Evolutionary conservation across 1,140 invertebrate genomes (phyloP), one percentile per base, ranked within the genome.

Genomic region (Acromyrmex charruanus): DNA sequence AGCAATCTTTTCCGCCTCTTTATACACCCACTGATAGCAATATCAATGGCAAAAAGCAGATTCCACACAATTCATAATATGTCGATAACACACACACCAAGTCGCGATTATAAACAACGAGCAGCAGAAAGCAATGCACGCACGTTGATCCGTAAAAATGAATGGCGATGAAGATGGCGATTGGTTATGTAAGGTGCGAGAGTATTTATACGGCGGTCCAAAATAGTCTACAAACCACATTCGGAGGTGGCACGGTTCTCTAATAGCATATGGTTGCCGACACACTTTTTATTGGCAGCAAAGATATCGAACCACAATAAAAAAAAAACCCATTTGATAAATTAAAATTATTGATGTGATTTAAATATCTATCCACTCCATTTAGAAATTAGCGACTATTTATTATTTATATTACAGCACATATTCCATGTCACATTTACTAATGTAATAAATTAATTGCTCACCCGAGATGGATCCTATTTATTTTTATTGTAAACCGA

Each of bases 151-250:
- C 14, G 39, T 51, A 80, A 89, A 89, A 84, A 91, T 89, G 90
- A 91, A 91, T 89, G 90, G 74, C 25, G 25, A 25, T 25, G 25
- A 25, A 25, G 25, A 25, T 25, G 25, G 25, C 82, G 35, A 65
- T 81, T 82, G 69, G 58, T 91, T 91, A 91, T 74, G 35, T 84
- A 86, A 91, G 77, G 63, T 9, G 61, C 12, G 2, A 0, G 55
- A 85, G 69, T 91, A 91, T 91, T 91, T 91, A 91, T 91, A 91
- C 58, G 58, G 51, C 10, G 79, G 55, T 88, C 85, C 10, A 81
- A 91, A 91, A 91, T 91, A 91, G 68, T 55, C 55, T 72, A 71
- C 63, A 80, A 71, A 84, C 77, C 72, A 16, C 77, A 74, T 77
- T 85, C 53, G 63, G 16, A 53, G 53, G 61, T 28, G 55, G 12